phyloP scores from a whole-genome alignment of 2,888 invertebrate genomes.

The Catocala nupta region DNA sequence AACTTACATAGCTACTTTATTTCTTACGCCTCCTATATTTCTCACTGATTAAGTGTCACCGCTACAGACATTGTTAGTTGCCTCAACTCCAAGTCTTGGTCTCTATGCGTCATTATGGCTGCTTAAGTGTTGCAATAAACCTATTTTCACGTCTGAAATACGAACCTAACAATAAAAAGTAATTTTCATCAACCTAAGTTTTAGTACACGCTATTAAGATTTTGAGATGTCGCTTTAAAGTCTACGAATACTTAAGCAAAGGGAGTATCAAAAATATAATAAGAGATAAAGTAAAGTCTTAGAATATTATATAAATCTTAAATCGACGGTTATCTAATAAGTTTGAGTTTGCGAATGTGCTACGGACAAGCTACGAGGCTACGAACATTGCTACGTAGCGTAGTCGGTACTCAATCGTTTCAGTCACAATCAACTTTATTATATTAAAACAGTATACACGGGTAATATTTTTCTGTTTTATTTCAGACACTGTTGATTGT shows the following conservation, averaged over 20 bases:
- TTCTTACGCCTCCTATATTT: constrained; percentile 51
- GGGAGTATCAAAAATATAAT: not conserved
- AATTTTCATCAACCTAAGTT: no score
- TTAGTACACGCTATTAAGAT: no score
- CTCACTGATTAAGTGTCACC: constrained; percentile 47
- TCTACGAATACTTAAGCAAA: no score
- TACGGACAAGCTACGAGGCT: constrained; percentile 32
- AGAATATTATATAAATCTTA: not conserved
- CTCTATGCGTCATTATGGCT: constrained; percentile 18
- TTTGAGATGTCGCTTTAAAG: no score
- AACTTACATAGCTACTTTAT: constrained; percentile 58
- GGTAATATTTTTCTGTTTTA: not conserved
- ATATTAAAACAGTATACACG: not conserved
- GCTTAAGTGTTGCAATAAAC: constrained; percentile 11
- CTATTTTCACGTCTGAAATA: no score
- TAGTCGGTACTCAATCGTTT: constrained; percentile 1
- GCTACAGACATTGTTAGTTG: constrained; percentile 21
- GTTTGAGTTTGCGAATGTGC: constrained; percentile 2
- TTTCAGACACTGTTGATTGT: not conserved
- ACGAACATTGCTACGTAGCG: constrained; percentile 16
- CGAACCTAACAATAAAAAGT: no score
- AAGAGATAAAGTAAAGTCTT: not conserved
- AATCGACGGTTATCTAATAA: constrained; percentile 4
- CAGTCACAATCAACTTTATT: not conserved
- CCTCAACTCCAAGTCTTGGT: constrained; percentile 16